Evolutionary conservation across 2,113 vertebrate genomes (phyloP).

Genomic region (Rhinopithecus roxellana): DNA sequence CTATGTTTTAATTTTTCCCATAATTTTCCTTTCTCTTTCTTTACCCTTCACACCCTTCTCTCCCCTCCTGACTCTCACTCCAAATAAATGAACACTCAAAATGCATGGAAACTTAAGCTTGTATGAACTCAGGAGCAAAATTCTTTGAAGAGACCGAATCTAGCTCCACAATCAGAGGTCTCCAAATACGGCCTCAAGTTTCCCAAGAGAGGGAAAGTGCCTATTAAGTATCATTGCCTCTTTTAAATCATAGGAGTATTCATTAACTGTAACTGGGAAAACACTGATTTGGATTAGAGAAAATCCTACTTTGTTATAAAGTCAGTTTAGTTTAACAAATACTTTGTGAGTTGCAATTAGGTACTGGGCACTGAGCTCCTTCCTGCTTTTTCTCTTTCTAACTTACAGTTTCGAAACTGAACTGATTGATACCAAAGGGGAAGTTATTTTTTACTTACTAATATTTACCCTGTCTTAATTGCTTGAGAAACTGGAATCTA

Average conservation of each 20-base stretch:
- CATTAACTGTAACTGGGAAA: background rate
- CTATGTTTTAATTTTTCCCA: background rate
- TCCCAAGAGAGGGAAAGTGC: background rate
- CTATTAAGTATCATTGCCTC: background rate
- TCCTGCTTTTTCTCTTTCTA: background rate
- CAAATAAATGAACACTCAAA: background rate
- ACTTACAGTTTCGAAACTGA: background rate
- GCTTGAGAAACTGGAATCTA: background rate
- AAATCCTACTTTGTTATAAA: background rate
- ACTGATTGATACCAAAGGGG: background rate
- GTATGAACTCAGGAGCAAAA: background rate
- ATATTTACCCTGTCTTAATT: background rate
- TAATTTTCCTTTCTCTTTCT: background rate
- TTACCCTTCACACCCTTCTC: background rate
- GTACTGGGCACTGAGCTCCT: background rate
- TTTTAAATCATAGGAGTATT: background rate
- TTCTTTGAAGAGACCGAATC: background rate
- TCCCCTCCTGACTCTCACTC: background rate
- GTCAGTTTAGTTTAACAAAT: background rate
- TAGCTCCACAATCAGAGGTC: background rate
- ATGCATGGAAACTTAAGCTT: background rate
- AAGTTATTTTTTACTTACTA: background rate
- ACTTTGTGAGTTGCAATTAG: background rate
- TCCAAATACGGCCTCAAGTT: background rate
- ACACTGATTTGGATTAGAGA: background rate